Conservation (phyloP, 2,888 invertebrate species). For the Xanthia icteritia region DNA sequence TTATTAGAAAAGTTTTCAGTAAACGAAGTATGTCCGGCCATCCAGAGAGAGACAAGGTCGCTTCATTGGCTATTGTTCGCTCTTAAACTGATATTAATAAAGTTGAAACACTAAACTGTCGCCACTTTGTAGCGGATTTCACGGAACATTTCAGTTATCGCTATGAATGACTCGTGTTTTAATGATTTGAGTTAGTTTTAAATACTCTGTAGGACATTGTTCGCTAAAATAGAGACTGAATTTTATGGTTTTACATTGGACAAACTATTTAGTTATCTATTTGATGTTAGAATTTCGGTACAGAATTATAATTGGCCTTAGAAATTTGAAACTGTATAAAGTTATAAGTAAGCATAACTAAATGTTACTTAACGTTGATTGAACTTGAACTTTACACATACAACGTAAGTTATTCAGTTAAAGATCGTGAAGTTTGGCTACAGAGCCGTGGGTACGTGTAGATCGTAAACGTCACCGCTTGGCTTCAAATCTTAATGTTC, state of each 20-base stretch:
- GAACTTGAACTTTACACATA: slow-evolving; percentile 36
- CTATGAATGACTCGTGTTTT: not conserved
- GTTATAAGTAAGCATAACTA: not conserved
- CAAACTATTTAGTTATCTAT: not conserved
- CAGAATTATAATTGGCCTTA: not conserved
- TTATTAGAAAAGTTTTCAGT: slow-evolving; percentile 18
- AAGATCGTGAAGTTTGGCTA: slow-evolving; percentile 27
- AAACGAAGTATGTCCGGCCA: not conserved
- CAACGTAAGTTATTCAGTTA: slow-evolving; percentile 1
- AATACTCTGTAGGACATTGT: not conserved
- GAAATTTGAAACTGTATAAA: not conserved
- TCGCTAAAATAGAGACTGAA: too few species aligned
- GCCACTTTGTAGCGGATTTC: not conserved
- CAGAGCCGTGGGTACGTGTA: slow-evolving; percentile 11
- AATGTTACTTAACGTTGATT: slow-evolving; percentile 14
- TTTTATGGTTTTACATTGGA: not conserved
- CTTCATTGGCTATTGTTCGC: slow-evolving; percentile 3
- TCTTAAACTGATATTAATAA: slow-evolving; percentile 30
- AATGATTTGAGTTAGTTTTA: slow-evolving; percentile 3
- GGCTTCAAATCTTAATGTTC: slow-evolving; percentile 33
- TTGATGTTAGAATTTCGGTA: not conserved
- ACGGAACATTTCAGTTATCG: not conserved
- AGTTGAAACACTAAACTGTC: slow-evolving; percentile 13
- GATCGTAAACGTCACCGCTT: slow-evolving; percentile 32
- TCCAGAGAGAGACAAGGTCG: not conserved